A percentile compares a stretch with the other conserved stretches of the same genome.
Conservation (phyloP, 2,888 invertebrate species). For the Acrocyrtus sp. region DNA sequence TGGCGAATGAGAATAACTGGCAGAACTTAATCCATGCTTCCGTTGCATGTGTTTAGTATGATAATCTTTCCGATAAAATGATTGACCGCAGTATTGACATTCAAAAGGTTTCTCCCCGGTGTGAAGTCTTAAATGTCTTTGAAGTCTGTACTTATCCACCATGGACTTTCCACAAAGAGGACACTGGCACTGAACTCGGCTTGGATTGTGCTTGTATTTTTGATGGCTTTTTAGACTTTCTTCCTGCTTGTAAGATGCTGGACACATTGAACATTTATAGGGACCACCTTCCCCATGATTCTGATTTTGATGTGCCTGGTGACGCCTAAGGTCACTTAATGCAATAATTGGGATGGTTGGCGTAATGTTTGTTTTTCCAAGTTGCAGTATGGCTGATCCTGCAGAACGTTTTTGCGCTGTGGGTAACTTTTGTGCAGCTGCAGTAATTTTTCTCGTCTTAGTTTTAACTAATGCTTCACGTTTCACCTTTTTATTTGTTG, state of each 20-base stretch:
- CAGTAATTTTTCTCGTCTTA: too few relatives aligned
- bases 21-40: slow-evolving; percentile 26
- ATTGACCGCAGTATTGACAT: slow-evolving; percentile 34
- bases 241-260: slow-evolving; percentile 28
- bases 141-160: slow-evolving; percentile 38
- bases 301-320: too few relatives aligned
- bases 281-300: slow-evolving; percentile 10
- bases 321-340: too few relatives aligned
- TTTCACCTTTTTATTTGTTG: too few relatives aligned
- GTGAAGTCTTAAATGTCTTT: slow-evolving; percentile 27
- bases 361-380: too few relatives aligned
- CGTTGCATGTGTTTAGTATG: slow-evolving; percentile 41
- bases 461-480: too few relatives aligned
- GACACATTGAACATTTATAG: slow-evolving; percentile 34
- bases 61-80: slow-evolving; percentile 35
- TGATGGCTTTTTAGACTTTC: slow-evolving; percentile 34
- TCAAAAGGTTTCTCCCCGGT: slow-evolving; percentile 32
- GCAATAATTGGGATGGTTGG: too few relatives aligned
- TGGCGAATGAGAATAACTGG: neutral
- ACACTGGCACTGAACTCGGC: slow-evolving; percentile 22
- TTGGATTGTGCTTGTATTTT: slow-evolving; percentile 40
- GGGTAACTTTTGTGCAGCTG: too few relatives aligned
- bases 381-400: too few relatives aligned
- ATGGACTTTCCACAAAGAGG: slow-evolving; percentile 34
- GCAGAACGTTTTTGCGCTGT: too few relatives aligned